These are phyloP conservation scores for Zeus faber DNA, from an alignment of 2,113 vertebrate genomes.

Conservation along the genomic window DNA sequence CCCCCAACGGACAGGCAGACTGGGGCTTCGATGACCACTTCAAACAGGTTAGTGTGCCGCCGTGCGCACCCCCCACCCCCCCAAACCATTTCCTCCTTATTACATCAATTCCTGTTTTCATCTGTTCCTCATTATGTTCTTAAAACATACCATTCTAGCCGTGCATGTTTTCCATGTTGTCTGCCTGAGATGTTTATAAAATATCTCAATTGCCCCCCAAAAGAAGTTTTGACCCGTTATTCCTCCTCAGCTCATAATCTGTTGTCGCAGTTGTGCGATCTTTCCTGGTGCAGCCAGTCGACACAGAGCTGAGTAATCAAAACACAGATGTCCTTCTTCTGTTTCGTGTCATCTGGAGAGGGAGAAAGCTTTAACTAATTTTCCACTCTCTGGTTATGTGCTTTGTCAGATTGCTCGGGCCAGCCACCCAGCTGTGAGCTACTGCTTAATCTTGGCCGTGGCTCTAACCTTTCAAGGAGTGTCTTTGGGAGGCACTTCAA, in stretches of 20 bases:
- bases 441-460: conserved; percentile 42
- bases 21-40: conserved; percentile 88
- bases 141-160: too few species aligned
- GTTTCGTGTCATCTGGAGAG: not conserved
- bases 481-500: conserved; percentile 44
- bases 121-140: conserved; percentile 5
- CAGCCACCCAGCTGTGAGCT: conserved; percentile 41
- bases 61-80: not conserved
- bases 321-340: conserved; percentile 8
- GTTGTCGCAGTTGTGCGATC: too few species aligned
- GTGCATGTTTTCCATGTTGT: too few species aligned
- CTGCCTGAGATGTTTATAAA: too few species aligned
- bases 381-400: conserved; percentile 16
- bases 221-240: too few species aligned
- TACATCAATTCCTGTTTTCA: too few species aligned
- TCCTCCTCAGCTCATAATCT: not conserved
- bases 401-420: conserved; percentile 19
- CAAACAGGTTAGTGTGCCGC: conserved; percentile 84
- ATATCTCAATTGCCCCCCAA: too few species aligned
- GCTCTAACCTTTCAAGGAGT: conserved; percentile 28
- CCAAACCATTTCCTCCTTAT: not conserved
- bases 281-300: not conserved
- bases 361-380: conserved; percentile 4
- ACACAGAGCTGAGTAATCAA: not conserved
- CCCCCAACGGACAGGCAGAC: conserved; percentile 74